These are phyloP conservation scores for Artibeus lituratus DNA, from an alignment of 2,797 vertebrate species.

Conservation along the genomic window DNA sequence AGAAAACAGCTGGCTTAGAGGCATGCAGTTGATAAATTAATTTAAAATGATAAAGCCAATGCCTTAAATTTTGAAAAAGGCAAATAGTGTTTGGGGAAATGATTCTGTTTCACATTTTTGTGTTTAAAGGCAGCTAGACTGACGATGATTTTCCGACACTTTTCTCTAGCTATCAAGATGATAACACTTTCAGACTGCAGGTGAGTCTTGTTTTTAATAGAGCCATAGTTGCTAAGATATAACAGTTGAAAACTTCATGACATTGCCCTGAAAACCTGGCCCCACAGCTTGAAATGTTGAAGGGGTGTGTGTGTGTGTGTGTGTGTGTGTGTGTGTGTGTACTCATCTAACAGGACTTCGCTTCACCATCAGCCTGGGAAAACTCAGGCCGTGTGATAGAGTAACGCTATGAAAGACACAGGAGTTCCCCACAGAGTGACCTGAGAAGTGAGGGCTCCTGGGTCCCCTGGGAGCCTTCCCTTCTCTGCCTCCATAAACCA, in stretches of 20 bases:
- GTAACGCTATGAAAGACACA: neutral
- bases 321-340: neutral
- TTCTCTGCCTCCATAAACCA: neutral
- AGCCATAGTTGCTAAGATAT: neutral
- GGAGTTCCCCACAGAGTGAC: neutral
- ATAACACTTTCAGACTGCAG: neutral
- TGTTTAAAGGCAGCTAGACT: neutral
- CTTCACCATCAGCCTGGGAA: neutral
- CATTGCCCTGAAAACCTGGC: neutral
- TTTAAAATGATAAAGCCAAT: slow-evolving; percentile 5
- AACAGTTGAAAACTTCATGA: neutral
- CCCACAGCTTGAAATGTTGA: neutral
- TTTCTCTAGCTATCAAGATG: neutral
- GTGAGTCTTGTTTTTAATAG: slow-evolving; percentile 24
- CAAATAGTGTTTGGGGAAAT: neutral
- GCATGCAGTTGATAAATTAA: neutral
- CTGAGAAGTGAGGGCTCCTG: neutral
- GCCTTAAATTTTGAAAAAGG: neutral
- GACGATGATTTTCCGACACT: neutral
- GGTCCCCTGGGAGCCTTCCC: neutral
- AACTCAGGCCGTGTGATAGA: neutral
- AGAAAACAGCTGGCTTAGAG: slow-evolving; percentile 7
- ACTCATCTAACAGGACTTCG: neutral
- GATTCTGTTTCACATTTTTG: neutral
- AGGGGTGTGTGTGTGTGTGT: neutral